Base-by-base conservation (phyloP, 2,888 invertebrate genomes). In the Pyrgus malvae region DNA sequence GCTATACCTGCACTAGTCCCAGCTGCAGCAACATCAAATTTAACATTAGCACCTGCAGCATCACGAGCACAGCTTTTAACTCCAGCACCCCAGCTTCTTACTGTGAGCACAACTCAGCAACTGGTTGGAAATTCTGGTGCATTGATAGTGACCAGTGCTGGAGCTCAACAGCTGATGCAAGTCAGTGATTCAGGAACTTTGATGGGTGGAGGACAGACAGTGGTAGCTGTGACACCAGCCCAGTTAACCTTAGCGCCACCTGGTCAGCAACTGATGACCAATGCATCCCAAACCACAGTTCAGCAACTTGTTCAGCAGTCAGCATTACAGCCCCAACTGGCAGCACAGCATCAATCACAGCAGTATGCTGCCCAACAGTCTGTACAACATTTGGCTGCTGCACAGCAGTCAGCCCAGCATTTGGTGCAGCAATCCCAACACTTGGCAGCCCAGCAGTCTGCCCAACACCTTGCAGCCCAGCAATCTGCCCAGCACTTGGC, bases 91-190 rank as follows among this genome's bases (percentile, higher is more conserved):
- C 90, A 90, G 69, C 75, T 90, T 58, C 74, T 90, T 1, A 86
- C 89, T 55, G 90, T 90, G 5, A 90, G 90, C 62, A 90, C 89
- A 46, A 90, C 90, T 56, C 90, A 90, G 63, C 90, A 90, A 60
- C 72, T 90, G 14, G 76, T 90, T 55, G 88, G 89, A 1, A 90
- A 89, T 63, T 90, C 90, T 48, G 90, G 90, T 38, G 78, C 90
- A 9, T 72, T 90, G 17, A 90, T 90, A 63, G 89, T 90, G 2
- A 90, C 90, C 25, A 90, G 90, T 78, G 90, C 90, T 58, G 90
- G 90, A 55, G 89, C 85, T 1, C 90, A 90, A 58, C 90, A 90
- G 67, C 64, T 90, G 3, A 89, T 90, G 90, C 90, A 90, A 80
- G 90, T 90, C 11, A 89, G 90, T 76, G 90, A 90, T 65, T 90